Evolutionary conservation across 2,888 invertebrate species (phyloP).

Genomic region (Imbricaverruca yamaguchii): DNA sequence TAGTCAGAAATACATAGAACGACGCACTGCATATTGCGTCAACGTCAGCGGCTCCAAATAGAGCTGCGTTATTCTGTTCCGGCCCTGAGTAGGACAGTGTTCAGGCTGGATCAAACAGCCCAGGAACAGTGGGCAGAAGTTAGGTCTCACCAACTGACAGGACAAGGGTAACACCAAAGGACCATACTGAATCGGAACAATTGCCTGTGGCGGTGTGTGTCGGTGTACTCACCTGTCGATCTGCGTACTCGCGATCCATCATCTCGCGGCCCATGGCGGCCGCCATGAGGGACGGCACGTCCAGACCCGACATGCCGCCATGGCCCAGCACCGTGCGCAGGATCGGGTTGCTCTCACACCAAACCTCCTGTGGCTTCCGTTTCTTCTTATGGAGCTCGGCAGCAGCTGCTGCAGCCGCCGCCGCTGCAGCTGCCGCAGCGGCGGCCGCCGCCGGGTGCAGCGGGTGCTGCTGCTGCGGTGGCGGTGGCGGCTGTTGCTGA

Average conservation of each 20-base stretch:
- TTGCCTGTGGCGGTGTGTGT: too few relatives aligned
- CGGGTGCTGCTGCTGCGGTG: background rate
- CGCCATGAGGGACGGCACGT: constrained; percentile 20
- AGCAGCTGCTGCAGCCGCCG: background rate
- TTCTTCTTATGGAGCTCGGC: constrained; percentile 15
- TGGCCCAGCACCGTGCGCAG: constrained; percentile 20
- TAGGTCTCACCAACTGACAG: too few relatives aligned
- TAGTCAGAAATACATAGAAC: too few relatives aligned
- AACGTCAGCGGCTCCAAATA: too few relatives aligned
- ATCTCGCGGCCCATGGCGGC: constrained; percentile 15
- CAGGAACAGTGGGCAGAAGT: too few relatives aligned
- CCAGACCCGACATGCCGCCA: constrained; percentile 16
- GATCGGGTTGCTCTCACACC: constrained; percentile 22
- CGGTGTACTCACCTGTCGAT: constrained; percentile 11
- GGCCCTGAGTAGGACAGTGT: too few relatives aligned
- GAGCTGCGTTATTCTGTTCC: too few relatives aligned
- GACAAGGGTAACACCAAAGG: too few relatives aligned
- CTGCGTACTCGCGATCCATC: constrained; percentile 20
- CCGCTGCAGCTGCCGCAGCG: constrained; percentile 1
- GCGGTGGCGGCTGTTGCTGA: background rate
- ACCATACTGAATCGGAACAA: too few relatives aligned
- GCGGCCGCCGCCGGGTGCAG: background rate
- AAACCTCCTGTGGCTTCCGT: constrained; percentile 15
- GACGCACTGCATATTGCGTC: too few relatives aligned
- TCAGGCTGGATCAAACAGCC: too few relatives aligned